Base-by-base conservation (phyloP, 2,797 vertebrate genomes). In the Pristis pectinata region DNA sequence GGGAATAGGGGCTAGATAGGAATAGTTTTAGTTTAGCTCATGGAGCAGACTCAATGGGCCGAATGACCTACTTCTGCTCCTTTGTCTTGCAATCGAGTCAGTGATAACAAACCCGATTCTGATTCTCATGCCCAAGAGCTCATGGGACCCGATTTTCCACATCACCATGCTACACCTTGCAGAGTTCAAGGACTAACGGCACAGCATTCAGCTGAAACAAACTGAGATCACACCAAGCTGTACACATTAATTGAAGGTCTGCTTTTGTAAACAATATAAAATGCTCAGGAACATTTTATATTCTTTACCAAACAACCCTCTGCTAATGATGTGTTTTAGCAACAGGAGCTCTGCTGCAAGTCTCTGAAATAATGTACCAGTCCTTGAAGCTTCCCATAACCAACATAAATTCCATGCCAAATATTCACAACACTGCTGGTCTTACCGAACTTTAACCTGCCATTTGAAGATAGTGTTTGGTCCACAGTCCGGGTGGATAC, bases 401-500 rank as follows among this genome's bases (percentile, higher is more conserved):
- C 19, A 24, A 61, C 4, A 10, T 22, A 24, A 41, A 67, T 37
- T 1, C 22, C 4, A 8, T 11, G 0, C n/a, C 19, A 67, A 64
- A 91, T 0, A 67, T 61, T 11, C n/a, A 91, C 6, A 89, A 56
- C 37, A 74, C 15, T 11, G n/a, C 56, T 8, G n/a, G 95, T 87
- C 95, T 95, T 97, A 99, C 99, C 99, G 98, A 98, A 99, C 99
- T 97, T 99, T 99, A 96, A 99, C 98, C 96, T 99, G 99, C 99
- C 99, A 99, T 96, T 98, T 98, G 96, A 99, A 99, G 95, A 99
- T 97, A 0, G 98, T 98, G 96, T 98, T 98, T 89, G 98, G 97
- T 95, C 98, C 98, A 94, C 98, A 99, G 96, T 98, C 98, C 1
- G 98, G 96, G 96, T 99, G 98, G 94, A 99, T 97, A 94, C 98